These are phyloP conservation scores for Diadophis punctatus DNA, from an alignment of 2,113 vertebrate genomes.

Conservation along the genomic window DNA sequence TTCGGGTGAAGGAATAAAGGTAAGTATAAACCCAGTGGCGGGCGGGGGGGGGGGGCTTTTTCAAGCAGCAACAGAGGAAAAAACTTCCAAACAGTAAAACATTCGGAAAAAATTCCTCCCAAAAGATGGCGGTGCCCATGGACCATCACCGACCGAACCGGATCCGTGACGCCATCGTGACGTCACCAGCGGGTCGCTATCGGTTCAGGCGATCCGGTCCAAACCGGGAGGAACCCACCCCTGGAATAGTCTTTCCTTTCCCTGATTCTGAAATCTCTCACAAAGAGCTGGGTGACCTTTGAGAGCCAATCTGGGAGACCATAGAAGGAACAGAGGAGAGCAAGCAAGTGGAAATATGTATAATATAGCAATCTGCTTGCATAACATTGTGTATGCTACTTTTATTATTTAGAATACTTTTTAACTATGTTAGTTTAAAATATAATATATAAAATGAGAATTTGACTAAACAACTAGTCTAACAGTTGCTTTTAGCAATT, in stretches of 20 bases:
- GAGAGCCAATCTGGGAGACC: background rate
- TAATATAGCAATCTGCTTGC: background rate
- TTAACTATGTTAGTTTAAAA: background rate
- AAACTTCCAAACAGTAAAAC: too few species aligned
- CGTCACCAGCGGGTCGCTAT: too few species aligned
- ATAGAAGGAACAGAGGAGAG: background rate
- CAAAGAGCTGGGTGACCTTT: background rate
- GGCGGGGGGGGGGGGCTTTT: too few species aligned
- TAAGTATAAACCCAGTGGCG: too few species aligned
- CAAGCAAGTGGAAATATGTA: background rate
- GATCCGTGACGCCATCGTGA: too few species aligned
- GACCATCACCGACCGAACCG: too few species aligned
- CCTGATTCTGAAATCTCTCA: background rate
- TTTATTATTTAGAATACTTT: background rate
- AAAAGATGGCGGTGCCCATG: too few species aligned
- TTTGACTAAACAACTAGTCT: background rate
- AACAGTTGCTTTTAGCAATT: background rate
- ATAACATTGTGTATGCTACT: background rate
- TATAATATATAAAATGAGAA: background rate
- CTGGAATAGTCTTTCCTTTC: background rate
- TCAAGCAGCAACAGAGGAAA: too few species aligned
- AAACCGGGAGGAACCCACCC: too few species aligned
- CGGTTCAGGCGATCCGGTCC: too few species aligned
- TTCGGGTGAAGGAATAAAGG: too few species aligned
- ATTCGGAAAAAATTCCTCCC: too few species aligned